These are phyloP conservation scores for Acanthurus tractus DNA, from an alignment of 2,797 vertebrate genomes.

Conservation along the genomic window DNA sequence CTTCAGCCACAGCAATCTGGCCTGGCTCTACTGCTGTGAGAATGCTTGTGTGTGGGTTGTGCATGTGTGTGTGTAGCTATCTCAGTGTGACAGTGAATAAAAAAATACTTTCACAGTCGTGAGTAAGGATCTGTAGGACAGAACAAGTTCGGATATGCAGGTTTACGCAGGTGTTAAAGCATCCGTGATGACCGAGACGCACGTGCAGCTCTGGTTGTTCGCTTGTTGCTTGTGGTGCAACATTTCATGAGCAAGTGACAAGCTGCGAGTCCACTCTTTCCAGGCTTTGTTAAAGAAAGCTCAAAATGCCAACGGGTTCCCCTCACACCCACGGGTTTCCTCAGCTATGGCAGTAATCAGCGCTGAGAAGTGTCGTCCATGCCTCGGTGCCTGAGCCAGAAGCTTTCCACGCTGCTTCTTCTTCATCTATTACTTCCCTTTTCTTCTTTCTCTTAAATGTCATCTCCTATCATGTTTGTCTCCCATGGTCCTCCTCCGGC, in stretches of 20 bases:
- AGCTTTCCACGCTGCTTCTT: constrained; percentile 54
- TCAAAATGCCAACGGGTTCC: constrained; percentile 66
- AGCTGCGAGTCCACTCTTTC: constrained; percentile 41
- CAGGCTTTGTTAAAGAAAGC: constrained; percentile 58
- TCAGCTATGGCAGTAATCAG: constrained; percentile 70
- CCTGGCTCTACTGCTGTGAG: constrained; percentile 45
- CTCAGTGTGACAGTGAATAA: constrained; percentile 26
- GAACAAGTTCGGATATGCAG: not conserved
- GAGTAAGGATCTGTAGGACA: constrained; percentile 21
- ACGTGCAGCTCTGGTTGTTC: constrained; percentile 21
- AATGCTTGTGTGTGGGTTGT: constrained; percentile 30
- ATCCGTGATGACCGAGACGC: not conserved
- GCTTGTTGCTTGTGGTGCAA: constrained; percentile 39
- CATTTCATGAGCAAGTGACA: constrained; percentile 63
- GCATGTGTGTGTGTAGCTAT: constrained; percentile 29
- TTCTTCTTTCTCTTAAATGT: constrained; percentile 64
- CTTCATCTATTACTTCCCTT: constrained; percentile 31
- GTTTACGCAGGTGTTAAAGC: constrained; percentile 7
- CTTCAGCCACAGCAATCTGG: constrained; percentile 76
- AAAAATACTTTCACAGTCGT: not conserved
- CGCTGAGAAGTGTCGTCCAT: constrained; percentile 50
- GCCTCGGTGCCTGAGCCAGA: constrained; percentile 43
- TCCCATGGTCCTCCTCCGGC: constrained; percentile 53
- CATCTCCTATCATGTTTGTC: constrained; percentile 63
- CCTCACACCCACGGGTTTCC: constrained; percentile 61